These are phyloP conservation scores for Trinorchestia longiramus DNA, from an alignment of 1,140 invertebrate species.

Conservation along the genomic window DNA sequence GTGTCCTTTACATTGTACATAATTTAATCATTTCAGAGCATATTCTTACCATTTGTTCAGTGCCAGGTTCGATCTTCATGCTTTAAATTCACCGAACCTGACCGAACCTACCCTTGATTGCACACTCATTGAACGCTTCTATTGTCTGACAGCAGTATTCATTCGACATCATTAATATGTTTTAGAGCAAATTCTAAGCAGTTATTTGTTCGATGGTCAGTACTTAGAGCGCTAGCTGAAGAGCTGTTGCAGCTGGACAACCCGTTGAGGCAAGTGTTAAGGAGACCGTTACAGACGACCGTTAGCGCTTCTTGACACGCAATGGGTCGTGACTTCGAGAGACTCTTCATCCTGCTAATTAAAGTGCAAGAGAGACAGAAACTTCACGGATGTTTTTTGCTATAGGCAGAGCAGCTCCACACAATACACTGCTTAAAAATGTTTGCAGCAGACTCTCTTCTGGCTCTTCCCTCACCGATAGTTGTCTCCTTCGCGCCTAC, in stretches of 20 bases:
- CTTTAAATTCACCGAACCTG: not conserved
- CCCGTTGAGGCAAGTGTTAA: constrained; percentile 24
- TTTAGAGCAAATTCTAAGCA: not conserved
- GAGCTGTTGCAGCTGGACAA: not conserved
- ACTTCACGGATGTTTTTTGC: constrained; percentile 13
- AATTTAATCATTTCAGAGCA: not conserved
- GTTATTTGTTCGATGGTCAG: not conserved
- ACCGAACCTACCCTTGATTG: not conserved
- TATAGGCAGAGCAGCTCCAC: not conserved
- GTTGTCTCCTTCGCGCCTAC: not conserved
- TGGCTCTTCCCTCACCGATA: not conserved
- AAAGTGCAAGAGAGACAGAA: constrained; percentile 36
- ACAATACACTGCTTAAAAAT: not conserved
- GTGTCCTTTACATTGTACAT: not conserved
- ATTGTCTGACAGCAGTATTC: not conserved
- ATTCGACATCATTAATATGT: not conserved
- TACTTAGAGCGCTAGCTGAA: not conserved
- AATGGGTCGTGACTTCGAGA: constrained; percentile 14
- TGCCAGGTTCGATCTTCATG: not conserved
- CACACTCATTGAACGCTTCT: not conserved
- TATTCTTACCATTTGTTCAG: not conserved
- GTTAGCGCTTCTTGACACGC: not conserved
- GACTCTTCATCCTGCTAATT: constrained; percentile 19
- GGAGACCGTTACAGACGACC: not conserved
- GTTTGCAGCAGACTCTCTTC: not conserved